phyloP scores from a whole-genome alignment of 2,888 invertebrate genomes.

The Deroplatys truncata region DNA sequence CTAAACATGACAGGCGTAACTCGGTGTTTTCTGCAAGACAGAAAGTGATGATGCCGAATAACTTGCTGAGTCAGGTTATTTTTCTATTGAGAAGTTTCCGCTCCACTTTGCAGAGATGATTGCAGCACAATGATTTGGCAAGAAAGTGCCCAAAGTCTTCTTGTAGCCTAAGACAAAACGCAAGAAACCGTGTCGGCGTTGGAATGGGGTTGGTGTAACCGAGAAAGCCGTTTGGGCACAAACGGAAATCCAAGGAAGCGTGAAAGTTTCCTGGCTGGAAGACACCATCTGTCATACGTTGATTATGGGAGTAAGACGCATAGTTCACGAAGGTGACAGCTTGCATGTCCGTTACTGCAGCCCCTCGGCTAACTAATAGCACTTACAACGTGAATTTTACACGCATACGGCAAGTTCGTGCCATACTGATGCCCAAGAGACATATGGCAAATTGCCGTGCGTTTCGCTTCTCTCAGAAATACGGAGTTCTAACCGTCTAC shows the following conservation, averaged over 20 bases:
- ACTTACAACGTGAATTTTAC: constrained; percentile 6
- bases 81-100: not conserved
- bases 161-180: not conserved
- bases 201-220: not conserved
- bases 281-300: not conserved
- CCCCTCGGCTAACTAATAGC: not conserved
- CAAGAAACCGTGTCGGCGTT: not conserved
- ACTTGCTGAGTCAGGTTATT: not conserved
- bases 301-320: constrained; percentile 3
- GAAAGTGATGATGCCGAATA: not conserved
- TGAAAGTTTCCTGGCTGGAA: not conserved
- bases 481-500: not conserved
- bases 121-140: not conserved
- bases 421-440: not conserved
- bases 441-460: constrained; percentile 5
- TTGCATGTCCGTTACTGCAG: constrained; percentile 2
- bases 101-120: not conserved
- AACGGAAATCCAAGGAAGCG: constrained; percentile 8
- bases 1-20: not conserved
- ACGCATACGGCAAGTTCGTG: not conserved
- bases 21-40: not conserved
- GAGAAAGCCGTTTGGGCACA: not conserved
- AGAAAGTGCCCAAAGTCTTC: not conserved
- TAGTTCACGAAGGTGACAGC: constrained; percentile 15
- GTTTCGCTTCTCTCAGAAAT: not conserved